Evolutionary conservation across 1,140 invertebrate genomes (phyloP).

Genomic region (Drosophila kepulauana): DNA sequence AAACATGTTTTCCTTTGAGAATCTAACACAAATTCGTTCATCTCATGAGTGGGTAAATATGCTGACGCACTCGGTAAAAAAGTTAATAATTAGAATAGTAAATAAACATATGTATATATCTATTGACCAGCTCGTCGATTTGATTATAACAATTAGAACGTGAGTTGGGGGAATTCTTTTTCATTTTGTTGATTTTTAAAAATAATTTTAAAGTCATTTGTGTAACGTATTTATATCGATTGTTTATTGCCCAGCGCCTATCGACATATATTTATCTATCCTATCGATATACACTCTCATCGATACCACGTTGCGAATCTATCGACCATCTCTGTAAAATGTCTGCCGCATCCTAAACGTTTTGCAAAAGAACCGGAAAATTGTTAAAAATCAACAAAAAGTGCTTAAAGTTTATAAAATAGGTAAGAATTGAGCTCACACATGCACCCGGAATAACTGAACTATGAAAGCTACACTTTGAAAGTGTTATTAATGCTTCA

Average conservation of each 20-base stretch:
- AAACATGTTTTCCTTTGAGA: slow-evolving; percentile 22
- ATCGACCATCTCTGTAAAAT: slow-evolving; percentile 55
- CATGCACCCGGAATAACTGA: neutral
- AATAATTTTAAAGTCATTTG: slow-evolving; percentile 14
- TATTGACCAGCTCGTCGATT: slow-evolving; percentile 39
- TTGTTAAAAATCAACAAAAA: slow-evolving; percentile 50
- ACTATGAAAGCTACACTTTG: neutral
- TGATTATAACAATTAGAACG: slow-evolving; percentile 47
- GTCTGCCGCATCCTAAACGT: slow-evolving; percentile 76
- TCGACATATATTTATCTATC: neutral
- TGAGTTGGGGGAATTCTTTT: slow-evolving; percentile 33
- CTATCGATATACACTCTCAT: neutral
- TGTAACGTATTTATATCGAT: slow-evolving; percentile 13
- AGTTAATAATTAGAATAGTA: slow-evolving; percentile 42
- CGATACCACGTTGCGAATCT: slow-evolving; percentile 19
- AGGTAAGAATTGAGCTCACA: slow-evolving; percentile 35
- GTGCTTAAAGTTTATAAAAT: slow-evolving; percentile 27
- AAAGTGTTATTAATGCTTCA: slow-evolving; percentile 13
- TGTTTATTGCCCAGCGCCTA: neutral
- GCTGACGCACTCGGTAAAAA: slow-evolving; percentile 53
- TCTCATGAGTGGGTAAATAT: slow-evolving; percentile 32
- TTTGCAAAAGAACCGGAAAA: slow-evolving; percentile 68
- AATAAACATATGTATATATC: slow-evolving; percentile 34
- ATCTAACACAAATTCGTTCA: slow-evolving; percentile 19
- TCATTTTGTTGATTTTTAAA: slow-evolving; percentile 23